Evolutionary conservation across 2,888 invertebrate species (phyloP).

Genomic region (Chalcis sispes): DNA sequence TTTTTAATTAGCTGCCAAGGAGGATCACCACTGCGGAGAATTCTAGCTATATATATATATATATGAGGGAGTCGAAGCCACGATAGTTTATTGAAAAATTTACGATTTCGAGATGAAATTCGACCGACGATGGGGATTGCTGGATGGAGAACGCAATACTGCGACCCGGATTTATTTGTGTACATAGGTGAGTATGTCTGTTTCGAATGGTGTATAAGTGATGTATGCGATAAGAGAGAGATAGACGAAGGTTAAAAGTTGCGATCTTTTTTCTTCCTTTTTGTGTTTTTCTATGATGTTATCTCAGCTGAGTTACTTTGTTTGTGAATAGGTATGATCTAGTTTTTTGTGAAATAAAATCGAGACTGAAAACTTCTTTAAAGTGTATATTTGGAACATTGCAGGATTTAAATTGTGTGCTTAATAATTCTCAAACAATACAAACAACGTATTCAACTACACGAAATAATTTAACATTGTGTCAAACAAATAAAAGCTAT

Average conservation of each 20-base stretch:
- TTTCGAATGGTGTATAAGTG: constrained; percentile 19
- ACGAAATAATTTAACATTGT: no score
- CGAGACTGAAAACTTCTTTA: no score
- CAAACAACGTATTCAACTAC: no score
- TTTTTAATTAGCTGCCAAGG: constrained; percentile 46
- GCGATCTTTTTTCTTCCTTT: constrained; percentile 22
- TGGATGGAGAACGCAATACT: not conserved
- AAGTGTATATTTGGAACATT: no score
- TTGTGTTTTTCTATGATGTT: constrained; percentile 5
- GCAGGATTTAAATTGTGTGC: no score
- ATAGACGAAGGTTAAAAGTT: not conserved
- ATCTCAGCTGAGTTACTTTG: not conserved
- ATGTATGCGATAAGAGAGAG: constrained; percentile 16
- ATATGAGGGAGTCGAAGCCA: not conserved
- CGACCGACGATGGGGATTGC: not conserved
- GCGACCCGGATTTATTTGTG: constrained; percentile 25
- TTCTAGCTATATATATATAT: not conserved
- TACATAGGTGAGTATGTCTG: not conserved
- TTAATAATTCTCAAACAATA: no score
- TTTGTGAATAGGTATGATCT: no score
- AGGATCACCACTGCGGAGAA: not conserved
- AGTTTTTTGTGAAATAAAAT: no score
- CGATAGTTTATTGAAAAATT: constrained; percentile 37
- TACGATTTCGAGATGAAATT: constrained; percentile 30
- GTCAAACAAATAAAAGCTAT: no score